A percentile compares a stretch with the other conserved stretches of the same genome.
Conservation (phyloP, 2,113 vertebrate genomes). For the Neolamprologus cancellatus region DNA sequence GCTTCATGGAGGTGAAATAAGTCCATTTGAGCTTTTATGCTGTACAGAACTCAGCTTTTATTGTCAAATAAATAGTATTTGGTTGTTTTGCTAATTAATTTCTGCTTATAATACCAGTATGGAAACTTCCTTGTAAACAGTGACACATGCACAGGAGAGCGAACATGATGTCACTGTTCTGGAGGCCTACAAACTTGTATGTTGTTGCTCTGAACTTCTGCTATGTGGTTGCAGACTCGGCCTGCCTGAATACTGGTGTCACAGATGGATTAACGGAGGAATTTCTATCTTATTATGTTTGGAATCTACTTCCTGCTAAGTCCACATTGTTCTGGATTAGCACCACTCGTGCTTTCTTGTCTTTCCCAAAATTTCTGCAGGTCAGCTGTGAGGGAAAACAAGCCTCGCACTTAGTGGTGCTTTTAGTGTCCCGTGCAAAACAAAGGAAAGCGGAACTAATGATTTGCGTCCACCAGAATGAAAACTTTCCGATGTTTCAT, state of each 20-base stretch:
- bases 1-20: not conserved
- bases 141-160: not conserved
- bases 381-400: constrained; percentile 13
- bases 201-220: not conserved
- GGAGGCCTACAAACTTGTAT: not conserved
- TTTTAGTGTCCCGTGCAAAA: not conserved
- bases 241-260: constrained; percentile 6
- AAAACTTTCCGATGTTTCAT: not conserved
- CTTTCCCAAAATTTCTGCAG: constrained; percentile 5
- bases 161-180: not conserved
- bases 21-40: not conserved
- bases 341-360: constrained; percentile 31
- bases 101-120: not conserved
- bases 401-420: not conserved
- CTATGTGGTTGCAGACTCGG: not conserved
- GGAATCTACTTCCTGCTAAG: constrained; percentile 56
- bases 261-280: constrained; percentile 54
- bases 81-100: not conserved
- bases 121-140: not conserved
- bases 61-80: not conserved
- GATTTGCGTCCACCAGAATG: not conserved
- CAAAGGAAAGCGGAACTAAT: not conserved
- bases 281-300: constrained; percentile 61
- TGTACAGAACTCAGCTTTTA: not conserved
- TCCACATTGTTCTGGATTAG: constrained; percentile 51